Evolutionary conservation across 2,113 vertebrate species (phyloP), one percentile per base, ranked within the genome.

Genomic region (Bufo gargarizans): DNA sequence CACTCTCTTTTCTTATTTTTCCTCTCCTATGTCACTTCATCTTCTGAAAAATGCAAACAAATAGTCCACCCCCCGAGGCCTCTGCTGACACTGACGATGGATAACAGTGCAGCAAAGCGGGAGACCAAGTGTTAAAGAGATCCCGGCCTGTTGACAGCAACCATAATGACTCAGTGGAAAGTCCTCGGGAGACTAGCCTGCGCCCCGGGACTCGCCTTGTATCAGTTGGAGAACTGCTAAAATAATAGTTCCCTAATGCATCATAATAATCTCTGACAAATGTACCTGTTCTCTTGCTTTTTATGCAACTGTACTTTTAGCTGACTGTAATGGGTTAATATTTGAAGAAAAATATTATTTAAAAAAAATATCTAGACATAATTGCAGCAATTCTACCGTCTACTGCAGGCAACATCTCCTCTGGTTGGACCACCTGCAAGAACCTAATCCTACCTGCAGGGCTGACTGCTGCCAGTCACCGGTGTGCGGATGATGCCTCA

Each of bases 361-460:
- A 19, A 45, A 16, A 55, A 61, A 50, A 88, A 76, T 49, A 83
- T 8, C 61, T 14, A 65, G 80, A 83, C 55, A 76, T 71, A 58
- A 83, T 83, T 83, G 71, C 69, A 53, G 56, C 63, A 59, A 65
- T 63, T 74, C 43, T 74, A 74, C 71, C 65, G 80, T 88, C 80
- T 49, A 74, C 80, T 82, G 69, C 86, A 77, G 86, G 86, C 86
- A 47, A 19, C 58, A 53, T 10, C 56, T 65, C 13, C 49, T 47
- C 45, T 53, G 45, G 43, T 6, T 47, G 61, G 86, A 88, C 86
- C 86, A 83, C 86, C 86, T 88, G 86, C 74, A 83, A 83, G 80
- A 77, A 53, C 14, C 45, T 88, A 88, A 88, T 88, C 86, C 86
- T 79, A 88, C 86, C 86, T 88, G 72, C 50, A 50, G 86, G 86